Conservation (phyloP, 2,888 invertebrate genomes). For the Microctonus brassicae region DNA sequence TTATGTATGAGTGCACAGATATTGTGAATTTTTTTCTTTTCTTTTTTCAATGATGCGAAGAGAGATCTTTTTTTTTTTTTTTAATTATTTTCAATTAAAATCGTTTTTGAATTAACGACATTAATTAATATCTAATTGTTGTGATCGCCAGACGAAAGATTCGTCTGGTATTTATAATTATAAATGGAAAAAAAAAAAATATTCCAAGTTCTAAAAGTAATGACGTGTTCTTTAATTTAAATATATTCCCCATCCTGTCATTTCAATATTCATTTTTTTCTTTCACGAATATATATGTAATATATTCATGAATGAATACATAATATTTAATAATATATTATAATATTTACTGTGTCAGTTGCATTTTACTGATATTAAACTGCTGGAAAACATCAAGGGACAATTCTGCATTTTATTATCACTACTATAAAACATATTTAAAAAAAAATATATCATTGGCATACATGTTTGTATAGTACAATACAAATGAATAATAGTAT, state of each 20-base stretch:
- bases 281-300: neutral
- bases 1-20: constrained; percentile 34
- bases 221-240: constrained; percentile 12
- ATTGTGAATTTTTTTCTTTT: constrained; percentile 37
- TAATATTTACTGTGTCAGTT: neutral
- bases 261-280: neutral
- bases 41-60: constrained; percentile 33
- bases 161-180: constrained; percentile 58
- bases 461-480: neutral
- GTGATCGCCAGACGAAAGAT: constrained; percentile 57
- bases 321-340: too few relatives aligned
- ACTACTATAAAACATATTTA: neutral
- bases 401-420: too few relatives aligned
- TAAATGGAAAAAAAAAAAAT: constrained; percentile 53
- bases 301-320: neutral
- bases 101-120: constrained; percentile 47
- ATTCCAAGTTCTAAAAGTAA: constrained; percentile 54
- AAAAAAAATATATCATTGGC: too few relatives aligned
- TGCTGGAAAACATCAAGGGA: neutral
- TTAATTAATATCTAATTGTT: constrained; percentile 54
- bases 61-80: constrained; percentile 40
- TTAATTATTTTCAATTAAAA: too few relatives aligned
- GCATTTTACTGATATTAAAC: constrained; percentile 1
- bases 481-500: neutral
- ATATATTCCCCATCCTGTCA: neutral